Evolutionary conservation across 2,113 vertebrate species (phyloP).

Genomic region (Hippocampus abdominalis): DNA sequence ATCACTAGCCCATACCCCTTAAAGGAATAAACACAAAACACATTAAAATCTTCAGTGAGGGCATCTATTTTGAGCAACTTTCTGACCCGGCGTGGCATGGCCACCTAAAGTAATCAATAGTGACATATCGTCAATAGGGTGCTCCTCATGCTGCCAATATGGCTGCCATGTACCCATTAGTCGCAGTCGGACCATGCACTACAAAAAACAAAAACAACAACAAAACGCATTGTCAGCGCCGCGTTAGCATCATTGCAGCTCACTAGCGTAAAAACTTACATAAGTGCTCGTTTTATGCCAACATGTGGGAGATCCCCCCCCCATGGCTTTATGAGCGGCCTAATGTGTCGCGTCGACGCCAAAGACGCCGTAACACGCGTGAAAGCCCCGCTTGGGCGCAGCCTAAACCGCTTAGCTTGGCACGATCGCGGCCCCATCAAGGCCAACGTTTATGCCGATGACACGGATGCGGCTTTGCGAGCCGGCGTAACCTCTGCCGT

Average conservation of each 20-base stretch:
- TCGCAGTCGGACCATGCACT: conserved; percentile 33
- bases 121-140: conserved; percentile 71
- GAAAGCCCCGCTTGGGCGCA: conserved; percentile 12
- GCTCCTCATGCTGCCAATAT: conserved; percentile 66
- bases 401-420: conserved; percentile 63
- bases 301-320: neutral
- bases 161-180: conserved; percentile 66
- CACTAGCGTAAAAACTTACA: neutral
- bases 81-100: neutral
- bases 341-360: neutral
- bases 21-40: too few species aligned
- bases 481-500: conserved; percentile 22
- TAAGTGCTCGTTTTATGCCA: neutral
- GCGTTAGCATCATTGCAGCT: conserved; percentile 22
- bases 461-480: conserved; percentile 62
- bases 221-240: conserved; percentile 39
- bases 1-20: too few species aligned
- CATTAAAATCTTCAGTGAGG: too few species aligned
- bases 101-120: conserved; percentile 58
- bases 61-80: conserved; percentile 28
- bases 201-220: too few species aligned
- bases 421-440: conserved; percentile 56
- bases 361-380: conserved; percentile 12
- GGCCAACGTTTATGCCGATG: conserved; percentile 65
- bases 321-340: neutral